A percentile compares a stretch with the other conserved stretches of the same genome.
phyloP scores from a whole-genome alignment of 1,140 invertebrate species.

The Ylistrum balloti region DNA sequence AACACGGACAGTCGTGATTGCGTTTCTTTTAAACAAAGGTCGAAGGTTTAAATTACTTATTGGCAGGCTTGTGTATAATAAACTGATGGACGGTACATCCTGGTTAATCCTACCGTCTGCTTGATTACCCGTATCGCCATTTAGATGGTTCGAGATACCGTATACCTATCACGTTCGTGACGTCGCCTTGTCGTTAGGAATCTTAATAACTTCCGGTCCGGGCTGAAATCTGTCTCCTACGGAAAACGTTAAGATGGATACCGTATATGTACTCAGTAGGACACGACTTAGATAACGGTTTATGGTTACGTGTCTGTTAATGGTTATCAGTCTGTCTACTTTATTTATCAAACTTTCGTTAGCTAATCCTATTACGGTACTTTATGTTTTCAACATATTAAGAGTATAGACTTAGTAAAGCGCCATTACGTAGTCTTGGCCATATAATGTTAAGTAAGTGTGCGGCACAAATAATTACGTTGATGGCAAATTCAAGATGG shows the following conservation, averaged over 20 bases:
- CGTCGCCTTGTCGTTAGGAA: constrained; percentile 12
- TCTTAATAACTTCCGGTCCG: constrained; percentile 32
- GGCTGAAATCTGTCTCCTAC: not conserved
- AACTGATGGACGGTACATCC: not conserved
- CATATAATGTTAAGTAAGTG: not conserved
- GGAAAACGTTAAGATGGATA: too few species aligned
- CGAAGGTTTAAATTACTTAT: not conserved
- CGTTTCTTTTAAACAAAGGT: constrained; percentile 35
- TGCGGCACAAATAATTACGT: not conserved
- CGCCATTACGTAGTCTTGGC: not conserved
- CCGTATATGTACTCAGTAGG: not conserved
- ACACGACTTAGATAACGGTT: constrained; percentile 15
- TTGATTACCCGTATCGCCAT: constrained; percentile 6
- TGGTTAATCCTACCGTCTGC: not conserved
- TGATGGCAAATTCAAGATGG: not conserved
- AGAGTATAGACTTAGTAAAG: not conserved
- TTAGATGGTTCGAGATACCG: constrained; percentile 32
- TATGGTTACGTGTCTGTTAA: not conserved
- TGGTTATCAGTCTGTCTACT: constrained; percentile 14
- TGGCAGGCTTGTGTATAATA: not conserved
- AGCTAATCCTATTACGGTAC: constrained; percentile 15
- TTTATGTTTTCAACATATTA: not conserved
- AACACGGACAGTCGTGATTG: not conserved
- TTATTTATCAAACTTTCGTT: not conserved
- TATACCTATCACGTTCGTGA: constrained; percentile 7